Conservation (phyloP, 2,113 vertebrate species). For the Mirza zaza region DNA sequence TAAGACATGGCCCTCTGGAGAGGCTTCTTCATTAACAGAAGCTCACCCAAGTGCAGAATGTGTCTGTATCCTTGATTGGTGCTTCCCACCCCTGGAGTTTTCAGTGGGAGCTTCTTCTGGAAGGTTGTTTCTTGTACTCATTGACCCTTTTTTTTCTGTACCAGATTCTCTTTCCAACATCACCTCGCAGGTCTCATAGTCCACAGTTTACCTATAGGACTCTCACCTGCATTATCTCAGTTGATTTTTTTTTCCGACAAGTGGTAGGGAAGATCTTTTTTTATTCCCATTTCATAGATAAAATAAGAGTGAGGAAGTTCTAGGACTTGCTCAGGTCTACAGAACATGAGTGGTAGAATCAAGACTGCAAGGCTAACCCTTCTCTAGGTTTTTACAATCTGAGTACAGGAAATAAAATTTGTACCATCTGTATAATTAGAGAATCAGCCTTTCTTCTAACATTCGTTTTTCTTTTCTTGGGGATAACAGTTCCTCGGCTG, state of each 20-base stretch:
- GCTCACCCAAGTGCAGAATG: background rate
- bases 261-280: background rate
- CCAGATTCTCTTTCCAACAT: background rate
- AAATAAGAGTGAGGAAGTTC: background rate
- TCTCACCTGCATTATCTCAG: background rate
- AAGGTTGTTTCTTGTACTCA: background rate
- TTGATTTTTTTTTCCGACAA: background rate
- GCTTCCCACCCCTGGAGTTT: rapidly evolving
- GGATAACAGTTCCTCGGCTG: background rate
- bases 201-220: background rate
- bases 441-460: background rate
- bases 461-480: background rate
- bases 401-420: background rate
- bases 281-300: background rate
- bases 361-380: background rate
- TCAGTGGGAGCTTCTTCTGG: background rate
- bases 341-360: background rate
- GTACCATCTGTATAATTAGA: background rate
- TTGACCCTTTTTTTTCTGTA: background rate
- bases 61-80: background rate
- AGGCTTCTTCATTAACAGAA: background rate
- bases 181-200: background rate
- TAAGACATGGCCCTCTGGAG: background rate
- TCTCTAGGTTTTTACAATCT: background rate
- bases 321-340: background rate